Evolutionary conservation across 2,888 invertebrate genomes (phyloP), one percentile per base, ranked within the genome.

Genomic region (Trimorus sp.): DNA sequence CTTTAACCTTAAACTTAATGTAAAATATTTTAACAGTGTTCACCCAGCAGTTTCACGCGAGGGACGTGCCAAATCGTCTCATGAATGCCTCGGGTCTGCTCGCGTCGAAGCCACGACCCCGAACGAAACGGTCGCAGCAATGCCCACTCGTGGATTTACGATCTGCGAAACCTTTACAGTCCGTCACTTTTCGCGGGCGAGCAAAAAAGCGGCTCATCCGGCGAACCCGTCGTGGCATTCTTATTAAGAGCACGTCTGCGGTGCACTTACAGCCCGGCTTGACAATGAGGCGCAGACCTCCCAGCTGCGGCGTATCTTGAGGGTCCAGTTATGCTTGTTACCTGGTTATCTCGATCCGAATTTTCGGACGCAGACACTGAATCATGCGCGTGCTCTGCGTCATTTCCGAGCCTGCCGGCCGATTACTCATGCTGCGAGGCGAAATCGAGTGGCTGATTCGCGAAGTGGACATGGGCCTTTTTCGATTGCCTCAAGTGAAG

Each of bases 91-190:
- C 53, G 56, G 48, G 6, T 42, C 16, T 14, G 40, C 16, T 8
- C 11, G 38, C 36, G 11, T 68, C 71, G 71, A 79, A 68, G 82
- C 62, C 82, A 76, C 59, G 76, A 79, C 78, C 75, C 79, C 62
- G 59, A 76, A 79, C 76, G 76, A 79, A 83, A 76, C 76, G 69
- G 69, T 53, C 62, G 15, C 14, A 53, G 49, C 70, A 75, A 83
- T 81, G 71, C 69, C 76, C 81, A 71, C 62, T 78, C 70, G 66
- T 59, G 76, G 58, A 81, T 83, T 83, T 83, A 83, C 63, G 83
- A 83, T 74, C 75, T 81, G 81, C 63, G 81, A 83, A 83, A 59
- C 73, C 74, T 73, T 75, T 79, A 79, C 79, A 79, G 76, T 79
- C 81, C 74, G 70, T 82, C 74, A 82, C 68, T 83, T 82, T 83